Evolutionary conservation across 2,113 vertebrate genomes (phyloP), one percentile per base, ranked within the genome.

Genomic region (Haliaeetus leucogaster): DNA sequence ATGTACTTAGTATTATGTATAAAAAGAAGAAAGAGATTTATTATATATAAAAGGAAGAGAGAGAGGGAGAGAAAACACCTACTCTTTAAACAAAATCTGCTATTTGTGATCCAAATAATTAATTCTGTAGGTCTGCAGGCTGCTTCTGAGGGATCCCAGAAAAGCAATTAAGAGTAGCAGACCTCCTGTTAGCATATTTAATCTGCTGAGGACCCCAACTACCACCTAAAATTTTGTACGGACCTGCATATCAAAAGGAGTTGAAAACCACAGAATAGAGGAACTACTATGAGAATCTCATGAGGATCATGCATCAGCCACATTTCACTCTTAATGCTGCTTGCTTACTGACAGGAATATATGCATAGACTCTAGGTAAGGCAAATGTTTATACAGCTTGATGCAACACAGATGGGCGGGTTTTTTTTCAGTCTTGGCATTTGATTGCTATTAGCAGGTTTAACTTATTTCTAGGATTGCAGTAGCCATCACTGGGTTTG

Each of bases 261-360:
- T 16, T 27, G 21, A 40, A 77, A 95, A 22, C 16, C 29, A 53
- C 32, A 48, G 30, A 72, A 12, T 6, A 80, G 48, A 62, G 16
- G 67, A 66, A 18, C 62, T 55, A 26, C 9, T 50, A 1, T 38
- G 36, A 50, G 25, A 70, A 11, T 56, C 27, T 52, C 20, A 6
- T 0, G 11, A 45, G 48, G 16, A 2, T 73, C 8, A 1, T 40
- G 23, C 12, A n/a, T 14, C 27, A 77, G 52, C 10, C 27, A 40
- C 10, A 2, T 59, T 80, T 65, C 12, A n/a, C 42, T 92, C 55
- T 63, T 16, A 13, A 13, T 0, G 0, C 61, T 79, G 55, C 19
- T 61, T 63, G 5, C 25, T 80, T 82, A 40, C 52, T 13, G 20
- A 30, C 25, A 72, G 83, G 58, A 90, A 47, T 77, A 29, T 20